Percentiles rank a stretch among this genome's conserved stretches.
These are phyloP conservation scores for Periophthalmus modestus DNA, from an alignment of 2,113 vertebrate genomes.

Conservation along the genomic window DNA sequence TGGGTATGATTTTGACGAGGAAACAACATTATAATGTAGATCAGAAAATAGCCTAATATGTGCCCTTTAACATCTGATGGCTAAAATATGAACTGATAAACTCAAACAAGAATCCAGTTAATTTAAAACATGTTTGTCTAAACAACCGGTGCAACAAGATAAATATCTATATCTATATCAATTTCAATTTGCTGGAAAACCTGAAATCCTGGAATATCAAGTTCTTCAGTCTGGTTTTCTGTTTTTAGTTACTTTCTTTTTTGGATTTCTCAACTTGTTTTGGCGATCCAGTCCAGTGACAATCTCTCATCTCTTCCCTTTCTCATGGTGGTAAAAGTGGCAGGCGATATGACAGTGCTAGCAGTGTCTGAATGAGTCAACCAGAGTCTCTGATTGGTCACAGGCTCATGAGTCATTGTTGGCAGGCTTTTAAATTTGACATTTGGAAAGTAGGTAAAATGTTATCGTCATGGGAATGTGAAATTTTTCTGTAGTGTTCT, in stretches of 20 bases:
- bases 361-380: background rate
- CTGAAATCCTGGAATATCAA: background rate
- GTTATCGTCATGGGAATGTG: background rate
- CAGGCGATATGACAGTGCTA: background rate
- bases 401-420: background rate
- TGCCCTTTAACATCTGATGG: too few species aligned
- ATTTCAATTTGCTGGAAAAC: background rate
- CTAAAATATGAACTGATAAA: too few species aligned
- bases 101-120: too few species aligned
- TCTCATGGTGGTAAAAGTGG: background rate
- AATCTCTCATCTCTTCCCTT: background rate
- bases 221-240: background rate
- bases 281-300: background rate
- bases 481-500: too few species aligned
- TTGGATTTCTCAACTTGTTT: background rate
- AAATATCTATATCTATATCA: too few species aligned
- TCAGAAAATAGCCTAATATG: too few species aligned
- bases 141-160: too few species aligned
- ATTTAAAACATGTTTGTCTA: too few species aligned
- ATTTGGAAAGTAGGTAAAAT: slow-evolving; percentile 2
- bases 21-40: too few species aligned
- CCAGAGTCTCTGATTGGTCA: background rate
- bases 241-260: background rate
- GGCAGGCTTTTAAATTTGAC: slow-evolving; percentile 1
- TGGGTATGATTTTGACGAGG: too few species aligned